These are phyloP conservation scores for Murina feae DNA, from an alignment of 2,113 vertebrate species.

Conservation along the genomic window DNA sequence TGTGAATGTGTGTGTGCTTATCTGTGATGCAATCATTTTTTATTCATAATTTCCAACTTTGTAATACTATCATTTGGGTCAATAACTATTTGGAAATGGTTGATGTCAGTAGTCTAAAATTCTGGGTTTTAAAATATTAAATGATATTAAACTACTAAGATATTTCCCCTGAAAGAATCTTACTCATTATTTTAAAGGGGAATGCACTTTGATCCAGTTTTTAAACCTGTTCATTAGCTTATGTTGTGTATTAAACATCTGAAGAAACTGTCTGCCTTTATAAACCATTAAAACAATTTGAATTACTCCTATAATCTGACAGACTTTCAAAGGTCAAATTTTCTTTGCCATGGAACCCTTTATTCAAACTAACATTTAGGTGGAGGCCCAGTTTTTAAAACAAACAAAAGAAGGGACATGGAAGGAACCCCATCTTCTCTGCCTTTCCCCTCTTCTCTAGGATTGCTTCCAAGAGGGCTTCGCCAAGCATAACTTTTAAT, in stretches of 20 bases:
- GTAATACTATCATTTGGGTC: background rate
- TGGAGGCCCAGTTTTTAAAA: background rate
- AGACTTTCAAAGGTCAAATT: background rate
- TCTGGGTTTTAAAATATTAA: background rate
- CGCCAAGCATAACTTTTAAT: background rate
- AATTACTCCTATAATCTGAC: background rate
- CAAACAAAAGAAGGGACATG: background rate
- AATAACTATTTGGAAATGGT: constrained; percentile 15
- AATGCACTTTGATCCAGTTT: background rate
- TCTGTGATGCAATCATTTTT: background rate
- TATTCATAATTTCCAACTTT: background rate
- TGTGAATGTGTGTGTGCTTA: constrained; percentile 1
- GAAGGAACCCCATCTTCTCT: background rate
- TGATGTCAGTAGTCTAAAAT: background rate
- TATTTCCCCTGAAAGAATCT: background rate
- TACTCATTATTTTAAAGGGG: background rate
- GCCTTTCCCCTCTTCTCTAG: background rate
- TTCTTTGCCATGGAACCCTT: background rate
- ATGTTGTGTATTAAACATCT: background rate
- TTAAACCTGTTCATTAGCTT: background rate
- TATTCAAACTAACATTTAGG: background rate
- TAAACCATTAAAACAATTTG: constrained; percentile 38
- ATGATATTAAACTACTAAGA: background rate
- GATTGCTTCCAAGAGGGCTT: background rate
- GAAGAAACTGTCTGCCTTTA: background rate